Percentiles rank a stretch among this genome's conserved stretches.
phyloP scores from a whole-genome alignment of 2,797 vertebrate genomes.

The Parauchenoglanis punctatus region DNA sequence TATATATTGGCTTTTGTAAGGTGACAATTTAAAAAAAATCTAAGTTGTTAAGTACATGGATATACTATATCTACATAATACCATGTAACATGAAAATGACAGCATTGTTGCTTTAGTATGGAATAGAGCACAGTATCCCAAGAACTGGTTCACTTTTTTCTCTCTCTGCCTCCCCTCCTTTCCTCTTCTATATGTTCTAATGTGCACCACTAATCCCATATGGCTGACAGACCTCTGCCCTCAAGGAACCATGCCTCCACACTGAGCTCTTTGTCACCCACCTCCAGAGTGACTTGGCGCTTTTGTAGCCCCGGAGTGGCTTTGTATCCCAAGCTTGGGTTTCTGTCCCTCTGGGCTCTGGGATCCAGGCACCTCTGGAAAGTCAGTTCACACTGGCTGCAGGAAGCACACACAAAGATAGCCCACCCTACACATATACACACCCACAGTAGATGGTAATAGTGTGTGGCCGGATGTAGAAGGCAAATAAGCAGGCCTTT shows the following conservation, averaged over 20 bases:
- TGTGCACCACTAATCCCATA: conserved; percentile 24
- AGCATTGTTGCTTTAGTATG: neutral
- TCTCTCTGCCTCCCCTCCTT: neutral
- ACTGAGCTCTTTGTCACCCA: conserved; percentile 53
- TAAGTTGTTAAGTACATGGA: neutral
- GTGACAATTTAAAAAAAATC: neutral
- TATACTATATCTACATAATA: neutral
- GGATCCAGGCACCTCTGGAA: conserved; percentile 30
- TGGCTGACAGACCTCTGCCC: conserved; percentile 31
- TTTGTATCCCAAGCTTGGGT: conserved; percentile 43
- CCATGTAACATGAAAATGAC: neutral
- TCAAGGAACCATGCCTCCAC: conserved; percentile 31
- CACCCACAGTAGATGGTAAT: neutral
- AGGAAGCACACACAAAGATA: conserved; percentile 13
- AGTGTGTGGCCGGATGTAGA: conserved; percentile 29
- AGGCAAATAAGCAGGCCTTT: conserved; percentile 36
- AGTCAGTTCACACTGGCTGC: conserved; percentile 23
- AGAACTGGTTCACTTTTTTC: neutral
- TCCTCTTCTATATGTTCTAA: conserved; percentile 20
- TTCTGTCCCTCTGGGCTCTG: conserved; percentile 44
- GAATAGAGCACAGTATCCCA: neutral
- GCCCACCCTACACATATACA: conserved; percentile 22
- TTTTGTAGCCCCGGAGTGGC: conserved; percentile 33
- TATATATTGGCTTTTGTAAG: neutral
- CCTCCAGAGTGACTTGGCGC: conserved; percentile 41